phyloP scores from a whole-genome alignment of 2,888 invertebrate species.

The Oasisia sp. region DNA sequence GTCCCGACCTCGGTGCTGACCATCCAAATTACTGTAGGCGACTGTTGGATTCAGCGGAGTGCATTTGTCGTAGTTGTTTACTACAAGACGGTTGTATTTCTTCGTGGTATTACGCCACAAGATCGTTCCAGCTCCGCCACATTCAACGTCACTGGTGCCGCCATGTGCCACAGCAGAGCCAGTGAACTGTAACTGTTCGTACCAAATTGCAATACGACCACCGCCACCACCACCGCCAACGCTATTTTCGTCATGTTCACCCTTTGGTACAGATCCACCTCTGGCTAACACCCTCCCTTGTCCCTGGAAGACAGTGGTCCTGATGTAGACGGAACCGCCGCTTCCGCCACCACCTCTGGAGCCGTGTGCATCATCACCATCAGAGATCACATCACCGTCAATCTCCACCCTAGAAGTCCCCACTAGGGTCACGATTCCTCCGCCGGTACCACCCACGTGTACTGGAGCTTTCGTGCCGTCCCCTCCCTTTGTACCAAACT shows the following conservation, averaged over 20 bases:
- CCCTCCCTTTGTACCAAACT: conserved; percentile 51
- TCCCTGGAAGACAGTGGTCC: conserved; percentile 19
- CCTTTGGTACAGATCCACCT: conserved; percentile 29
- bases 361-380: conserved; percentile 43
- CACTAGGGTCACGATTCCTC: conserved; percentile 47
- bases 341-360: conserved; percentile 49
- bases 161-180: conserved; percentile 45
- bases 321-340: conserved; percentile 49
- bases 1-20: conserved; percentile 45
- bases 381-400: conserved; percentile 36
- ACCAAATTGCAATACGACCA: conserved; percentile 49
- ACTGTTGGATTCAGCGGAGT: conserved; percentile 40
- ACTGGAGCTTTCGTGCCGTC: conserved; percentile 42
- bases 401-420: conserved; percentile 39
- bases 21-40: conserved; percentile 44
- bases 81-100: conserved; percentile 39
- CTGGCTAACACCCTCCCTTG: neutral
- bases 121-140: conserved; percentile 54
- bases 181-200: conserved; percentile 37
- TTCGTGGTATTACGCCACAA: conserved; percentile 39
- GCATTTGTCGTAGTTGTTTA: conserved; percentile 49
- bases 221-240: conserved; percentile 54
- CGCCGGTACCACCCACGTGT: conserved; percentile 47
- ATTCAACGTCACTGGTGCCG: conserved; percentile 47
- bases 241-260: neutral